These are phyloP conservation scores for Taphrorychus bicolor DNA, from an alignment of 2,888 invertebrate species.

Conservation along the genomic window DNA sequence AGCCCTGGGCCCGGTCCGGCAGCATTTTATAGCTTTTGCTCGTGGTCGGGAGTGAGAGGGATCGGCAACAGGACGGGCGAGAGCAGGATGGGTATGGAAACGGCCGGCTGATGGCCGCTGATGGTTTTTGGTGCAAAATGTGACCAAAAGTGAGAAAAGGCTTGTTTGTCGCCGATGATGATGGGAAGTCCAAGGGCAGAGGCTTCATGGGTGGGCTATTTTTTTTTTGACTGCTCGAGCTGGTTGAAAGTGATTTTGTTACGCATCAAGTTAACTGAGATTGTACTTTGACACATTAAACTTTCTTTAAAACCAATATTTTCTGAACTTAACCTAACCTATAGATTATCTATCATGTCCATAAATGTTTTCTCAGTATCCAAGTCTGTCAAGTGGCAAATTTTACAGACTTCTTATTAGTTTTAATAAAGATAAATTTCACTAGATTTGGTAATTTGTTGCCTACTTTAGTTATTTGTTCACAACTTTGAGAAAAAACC, in stretches of 20 bases:
- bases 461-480: too few species aligned
- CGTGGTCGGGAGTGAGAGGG: constrained; percentile 30
- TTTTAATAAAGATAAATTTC: too few species aligned
- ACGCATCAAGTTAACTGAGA: too few species aligned
- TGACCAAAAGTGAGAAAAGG: constrained; percentile 3
- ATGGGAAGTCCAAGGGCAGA: constrained; percentile 1
- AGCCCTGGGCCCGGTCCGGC: constrained; percentile 5
- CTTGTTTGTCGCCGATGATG: neutral
- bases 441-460: too few species aligned
- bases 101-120: constrained; percentile 1
- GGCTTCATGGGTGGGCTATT: neutral
- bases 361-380: too few species aligned
- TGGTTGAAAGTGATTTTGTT: neutral
- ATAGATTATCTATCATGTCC: too few species aligned
- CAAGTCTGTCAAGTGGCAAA: too few species aligned
- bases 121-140: constrained; percentile 2
- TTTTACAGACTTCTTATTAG: too few species aligned
- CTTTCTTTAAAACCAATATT: too few species aligned
- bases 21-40: constrained; percentile 36
- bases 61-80: constrained; percentile 18
- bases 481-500: too few species aligned
- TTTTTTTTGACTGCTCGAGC: neutral
- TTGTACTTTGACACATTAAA: too few species aligned
- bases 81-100: constrained; percentile 31
- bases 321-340: too few species aligned